Conservation (phyloP, 2,888 invertebrate species). For the Dynastes hyllus region DNA sequence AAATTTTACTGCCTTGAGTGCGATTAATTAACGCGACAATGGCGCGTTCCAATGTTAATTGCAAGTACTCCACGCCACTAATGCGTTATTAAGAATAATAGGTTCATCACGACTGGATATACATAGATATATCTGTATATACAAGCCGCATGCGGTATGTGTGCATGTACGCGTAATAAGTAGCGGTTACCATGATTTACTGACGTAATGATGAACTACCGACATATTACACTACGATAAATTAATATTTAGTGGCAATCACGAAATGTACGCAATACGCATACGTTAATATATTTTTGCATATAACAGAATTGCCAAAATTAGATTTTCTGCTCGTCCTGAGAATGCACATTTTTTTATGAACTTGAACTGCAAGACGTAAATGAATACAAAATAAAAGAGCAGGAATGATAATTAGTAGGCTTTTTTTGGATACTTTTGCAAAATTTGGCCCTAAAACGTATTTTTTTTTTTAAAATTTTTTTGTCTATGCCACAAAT, state of each 20-base stretch:
- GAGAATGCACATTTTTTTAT: no score
- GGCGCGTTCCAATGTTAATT: slow-evolving; percentile 38
- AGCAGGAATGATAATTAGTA: no score
- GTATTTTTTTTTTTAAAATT: no score
- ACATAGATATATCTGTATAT: not conserved
- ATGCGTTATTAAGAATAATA: slow-evolving; percentile 47
- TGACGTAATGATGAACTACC: slow-evolving; percentile 7
- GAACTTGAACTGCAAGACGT: no score
- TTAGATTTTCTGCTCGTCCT: no score
- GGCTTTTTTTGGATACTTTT: no score
- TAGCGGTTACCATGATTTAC: not conserved
- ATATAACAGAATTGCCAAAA: no score
- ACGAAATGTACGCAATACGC: no score
- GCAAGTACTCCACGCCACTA: slow-evolving; percentile 39
- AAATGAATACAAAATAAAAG: no score
- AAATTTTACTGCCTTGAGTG: slow-evolving; percentile 46
- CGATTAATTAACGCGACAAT: slow-evolving; percentile 45
- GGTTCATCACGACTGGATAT: slow-evolving; percentile 23
- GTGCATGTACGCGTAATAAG: slow-evolving; percentile 7
- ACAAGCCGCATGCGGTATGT: not conserved
- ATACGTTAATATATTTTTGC: no score
- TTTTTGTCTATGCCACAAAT: no score
- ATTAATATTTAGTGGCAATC: slow-evolving; percentile 1
- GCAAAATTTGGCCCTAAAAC: no score
- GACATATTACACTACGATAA: not conserved